A percentile compares a stretch with the other conserved stretches of the same genome.
These are phyloP conservation scores for Hofmannophila pseudospretella DNA, from an alignment of 2,888 invertebrate genomes.

Conservation along the genomic window DNA sequence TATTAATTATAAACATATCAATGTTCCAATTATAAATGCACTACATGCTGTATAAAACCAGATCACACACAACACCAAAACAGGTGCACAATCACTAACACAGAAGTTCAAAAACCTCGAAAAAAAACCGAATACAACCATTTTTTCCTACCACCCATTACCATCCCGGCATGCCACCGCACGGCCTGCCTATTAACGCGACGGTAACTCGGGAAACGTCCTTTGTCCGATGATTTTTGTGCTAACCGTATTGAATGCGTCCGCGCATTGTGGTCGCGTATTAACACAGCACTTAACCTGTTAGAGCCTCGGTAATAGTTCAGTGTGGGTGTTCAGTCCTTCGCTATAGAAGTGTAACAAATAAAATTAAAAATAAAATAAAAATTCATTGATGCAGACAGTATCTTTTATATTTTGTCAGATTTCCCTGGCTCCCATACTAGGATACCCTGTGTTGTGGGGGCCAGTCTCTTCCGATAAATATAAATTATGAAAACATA, in stretches of 20 bases:
- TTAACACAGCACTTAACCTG: conserved; percentile 64
- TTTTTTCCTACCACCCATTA: conserved; percentile 24
- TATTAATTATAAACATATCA: too few species aligned
- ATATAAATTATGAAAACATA: too few species aligned
- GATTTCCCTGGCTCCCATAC: too few species aligned
- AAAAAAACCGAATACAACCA: background rate
- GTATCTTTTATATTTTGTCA: too few species aligned
- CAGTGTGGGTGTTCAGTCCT: conserved; percentile 46
- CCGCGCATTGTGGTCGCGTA: conserved; percentile 36
- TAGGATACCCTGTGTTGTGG: too few species aligned
- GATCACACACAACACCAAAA: too few species aligned
- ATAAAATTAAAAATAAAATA: too few species aligned
- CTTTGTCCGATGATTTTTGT: conserved; percentile 46
- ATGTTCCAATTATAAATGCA: too few species aligned
- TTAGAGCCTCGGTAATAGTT: conserved; percentile 46
- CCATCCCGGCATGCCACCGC: conserved; percentile 30
- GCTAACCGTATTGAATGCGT: conserved; percentile 49
- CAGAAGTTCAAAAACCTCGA: background rate
- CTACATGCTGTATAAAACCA: too few species aligned
- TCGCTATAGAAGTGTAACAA: background rate
- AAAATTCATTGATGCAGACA: too few species aligned
- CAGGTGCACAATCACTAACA: too few species aligned
- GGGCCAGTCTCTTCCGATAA: too few species aligned
- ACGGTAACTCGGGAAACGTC: conserved; percentile 40
- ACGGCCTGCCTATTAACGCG: conserved; percentile 52